Conservation (phyloP, 53 echinoderm and acorn worm species). For the Arbacia lixula region DNA sequence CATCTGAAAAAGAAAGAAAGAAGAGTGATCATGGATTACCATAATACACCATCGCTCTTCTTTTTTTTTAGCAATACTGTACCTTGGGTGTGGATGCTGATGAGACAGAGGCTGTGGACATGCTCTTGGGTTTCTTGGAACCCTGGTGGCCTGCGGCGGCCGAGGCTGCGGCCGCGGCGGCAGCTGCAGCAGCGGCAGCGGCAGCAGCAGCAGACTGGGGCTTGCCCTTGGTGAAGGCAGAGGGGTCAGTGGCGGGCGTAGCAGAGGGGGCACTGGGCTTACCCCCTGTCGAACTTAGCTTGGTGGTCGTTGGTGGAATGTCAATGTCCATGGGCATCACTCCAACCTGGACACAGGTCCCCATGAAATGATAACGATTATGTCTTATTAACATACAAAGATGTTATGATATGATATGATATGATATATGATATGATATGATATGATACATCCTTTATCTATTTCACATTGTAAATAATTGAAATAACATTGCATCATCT, state of each 20-base stretch:
- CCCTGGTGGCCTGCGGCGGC: constrained; percentile 27
- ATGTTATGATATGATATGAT: no score
- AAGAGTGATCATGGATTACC: no score
- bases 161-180: constrained; percentile 14
- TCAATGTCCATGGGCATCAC: constrained; percentile 68
- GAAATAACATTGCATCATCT: no score
- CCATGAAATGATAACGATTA: no score
- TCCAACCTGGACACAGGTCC: constrained; percentile 75
- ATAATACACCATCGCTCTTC: no score
- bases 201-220: constrained; percentile 56
- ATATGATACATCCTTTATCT: no score
- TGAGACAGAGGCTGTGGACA: background rate
- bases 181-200: background rate
- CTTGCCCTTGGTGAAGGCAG: constrained; percentile 74
- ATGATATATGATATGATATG: no score
- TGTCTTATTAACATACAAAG: no score
- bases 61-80: no score
- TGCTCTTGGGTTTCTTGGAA: constrained; percentile 67
- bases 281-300: constrained; percentile 55
- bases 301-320: constrained; percentile 55
- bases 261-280: constrained; percentile 56
- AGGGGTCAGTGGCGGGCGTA: constrained; percentile 61
- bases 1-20: no score
- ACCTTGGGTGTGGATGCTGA: constrained; percentile 8
- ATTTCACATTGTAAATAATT: no score